phyloP scores from a whole-genome alignment of 2,797 vertebrate genomes.

The Amblyopsis hoosieri region DNA sequence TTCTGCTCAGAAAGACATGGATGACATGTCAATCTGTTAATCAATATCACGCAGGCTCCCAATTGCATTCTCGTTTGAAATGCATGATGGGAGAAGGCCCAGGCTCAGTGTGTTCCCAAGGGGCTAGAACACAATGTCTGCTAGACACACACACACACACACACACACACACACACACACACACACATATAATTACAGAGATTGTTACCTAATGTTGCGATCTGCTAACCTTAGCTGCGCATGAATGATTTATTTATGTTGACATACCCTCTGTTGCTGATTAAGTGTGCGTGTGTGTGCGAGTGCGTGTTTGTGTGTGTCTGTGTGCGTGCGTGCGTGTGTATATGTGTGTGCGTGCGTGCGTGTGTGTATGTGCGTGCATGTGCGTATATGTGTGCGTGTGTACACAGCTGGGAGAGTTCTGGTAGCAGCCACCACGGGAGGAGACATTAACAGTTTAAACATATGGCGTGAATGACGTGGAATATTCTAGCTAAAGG shows the following conservation, averaged over 20 bases:
- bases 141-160: conserved; percentile 34
- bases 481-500: too few relatives aligned
- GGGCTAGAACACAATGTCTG: conserved; percentile 40
- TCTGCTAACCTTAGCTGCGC: conserved; percentile 51
- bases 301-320: not conserved
- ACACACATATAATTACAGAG: conserved; percentile 47
- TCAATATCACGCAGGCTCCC: conserved; percentile 33
- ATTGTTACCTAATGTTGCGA: conserved; percentile 60
- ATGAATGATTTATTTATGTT: conserved; percentile 35
- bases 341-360: too few relatives aligned
- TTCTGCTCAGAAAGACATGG: conserved; percentile 21
- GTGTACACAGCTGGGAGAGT: not conserved
- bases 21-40: conserved; percentile 28
- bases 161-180: not conserved
- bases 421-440: too few relatives aligned
- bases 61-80: conserved; percentile 41
- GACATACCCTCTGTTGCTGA: conserved; percentile 35
- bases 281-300: conserved; percentile 12
- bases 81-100: conserved; percentile 37
- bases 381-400: not conserved
- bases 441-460: too few relatives aligned
- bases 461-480: too few relatives aligned
- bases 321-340: not conserved
- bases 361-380: not conserved
- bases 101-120: conserved; percentile 17